These are phyloP conservation scores for Zelostemma sp. DNA, from an alignment of 1,140 invertebrate genomes.

Conservation along the genomic window DNA sequence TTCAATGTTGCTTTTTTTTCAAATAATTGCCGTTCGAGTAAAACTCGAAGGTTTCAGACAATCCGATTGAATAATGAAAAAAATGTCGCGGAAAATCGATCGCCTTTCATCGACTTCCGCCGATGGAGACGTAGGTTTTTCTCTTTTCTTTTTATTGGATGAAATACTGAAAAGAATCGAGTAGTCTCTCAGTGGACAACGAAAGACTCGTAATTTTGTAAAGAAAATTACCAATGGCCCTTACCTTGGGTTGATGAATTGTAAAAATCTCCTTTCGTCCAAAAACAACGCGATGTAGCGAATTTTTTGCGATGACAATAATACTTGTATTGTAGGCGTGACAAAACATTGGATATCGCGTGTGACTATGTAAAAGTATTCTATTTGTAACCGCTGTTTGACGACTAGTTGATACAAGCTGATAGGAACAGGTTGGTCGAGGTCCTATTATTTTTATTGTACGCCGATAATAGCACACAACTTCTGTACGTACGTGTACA, in stretches of 20 bases:
- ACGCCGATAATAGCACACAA: slow-evolving; percentile 41
- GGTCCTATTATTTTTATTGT: slow-evolving; percentile 54
- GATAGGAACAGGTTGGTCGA: slow-evolving; percentile 50
- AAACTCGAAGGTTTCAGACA: background rate
- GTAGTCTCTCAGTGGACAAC: background rate
- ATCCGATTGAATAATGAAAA: background rate
- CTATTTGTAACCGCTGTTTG: slow-evolving; percentile 38
- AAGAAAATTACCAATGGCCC: background rate
- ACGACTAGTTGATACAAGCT: slow-evolving; percentile 42
- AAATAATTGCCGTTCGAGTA: background rate
- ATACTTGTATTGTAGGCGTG: background rate
- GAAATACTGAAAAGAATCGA: background rate
- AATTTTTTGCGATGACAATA: background rate
- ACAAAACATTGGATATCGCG: slow-evolving; percentile 39
- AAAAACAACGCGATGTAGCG: background rate
- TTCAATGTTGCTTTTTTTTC: background rate
- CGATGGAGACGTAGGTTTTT: background rate
- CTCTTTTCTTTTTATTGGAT: background rate
- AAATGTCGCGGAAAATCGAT: background rate
- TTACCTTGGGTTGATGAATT: background rate
- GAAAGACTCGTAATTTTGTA: background rate
- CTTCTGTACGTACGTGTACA: background rate
- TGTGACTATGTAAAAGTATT: slow-evolving; percentile 53
- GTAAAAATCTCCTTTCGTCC: too few relatives aligned
- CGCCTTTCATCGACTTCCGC: background rate